Conservation (phyloP, 2,888 invertebrate genomes). For the Mimumesa dahlbomi region DNA sequence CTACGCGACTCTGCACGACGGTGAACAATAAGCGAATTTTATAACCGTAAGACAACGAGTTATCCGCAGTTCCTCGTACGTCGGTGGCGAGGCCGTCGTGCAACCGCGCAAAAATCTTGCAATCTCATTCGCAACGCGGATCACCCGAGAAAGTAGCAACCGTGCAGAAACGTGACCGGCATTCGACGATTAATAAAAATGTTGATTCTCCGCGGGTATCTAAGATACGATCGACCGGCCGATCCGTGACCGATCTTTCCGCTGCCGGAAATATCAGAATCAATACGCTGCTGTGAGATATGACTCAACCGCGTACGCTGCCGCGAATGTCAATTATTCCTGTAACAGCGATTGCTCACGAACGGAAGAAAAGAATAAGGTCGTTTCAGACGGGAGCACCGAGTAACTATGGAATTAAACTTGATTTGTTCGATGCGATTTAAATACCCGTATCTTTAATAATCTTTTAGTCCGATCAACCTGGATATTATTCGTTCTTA, state of each 20-base stretch:
- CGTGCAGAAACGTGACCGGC: conserved; percentile 11
- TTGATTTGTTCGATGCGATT: no score
- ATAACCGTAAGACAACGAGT: background rate
- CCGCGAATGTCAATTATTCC: conserved; percentile 6
- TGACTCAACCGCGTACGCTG: conserved; percentile 43
- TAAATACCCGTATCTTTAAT: no score
- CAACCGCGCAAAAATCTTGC: conserved; percentile 6
- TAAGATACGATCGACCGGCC: conserved; percentile 2
- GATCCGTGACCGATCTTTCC: conserved; percentile 31
- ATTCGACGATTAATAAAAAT: conserved; percentile 33
- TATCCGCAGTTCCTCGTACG: background rate
- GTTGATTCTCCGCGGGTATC: conserved; percentile 15
- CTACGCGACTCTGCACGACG: no score
- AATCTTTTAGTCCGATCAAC: no score
- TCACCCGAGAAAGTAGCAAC: conserved; percentile 15
- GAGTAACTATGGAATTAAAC: no score
- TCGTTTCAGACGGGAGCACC: no score
- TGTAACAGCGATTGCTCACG: background rate
- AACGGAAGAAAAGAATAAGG: conserved; percentile 6
- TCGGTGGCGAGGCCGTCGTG: background rate
- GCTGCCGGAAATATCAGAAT: conserved; percentile 51
- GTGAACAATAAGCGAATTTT: background rate
- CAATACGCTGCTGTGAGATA: conserved; percentile 30
- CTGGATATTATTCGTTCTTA: no score
- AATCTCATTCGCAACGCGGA: conserved; percentile 27